Base-by-base conservation (phyloP, 23 tunicate genomes). In the Styela clava region DNA sequence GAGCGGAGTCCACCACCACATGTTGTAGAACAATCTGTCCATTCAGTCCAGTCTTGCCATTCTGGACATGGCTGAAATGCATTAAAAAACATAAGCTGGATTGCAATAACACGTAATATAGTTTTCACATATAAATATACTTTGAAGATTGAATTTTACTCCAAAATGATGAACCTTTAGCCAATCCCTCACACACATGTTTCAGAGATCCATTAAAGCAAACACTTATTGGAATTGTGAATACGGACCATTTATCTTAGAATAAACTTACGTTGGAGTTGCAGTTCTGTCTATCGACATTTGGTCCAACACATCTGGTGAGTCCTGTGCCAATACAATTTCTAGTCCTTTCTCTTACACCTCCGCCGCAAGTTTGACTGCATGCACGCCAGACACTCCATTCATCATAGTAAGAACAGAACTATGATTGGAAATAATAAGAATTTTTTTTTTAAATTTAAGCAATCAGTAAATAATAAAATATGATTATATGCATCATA, bases 361-460 rank as follows among this genome's bases (percentile, higher is more conserved):
- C 97, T 31, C 62, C 65, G n/a, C 92, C 97, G 74, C 97, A 92
- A 9, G 88, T 74, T 12, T n/a, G 64, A 65, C 69, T 35, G 79
- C 97, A 91, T 70, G 82, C 35, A 1, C 63, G 28, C 85, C 85
- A 91, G n/a, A 68, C 62, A 32, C 78, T 21, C 97, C 97, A 91
- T 27, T 61, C 80, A 25, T 83, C 82, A 85, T 87, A 91, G 63
- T 71, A 69, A 2, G 97, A 89, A 64, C 97, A 86, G 81, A 76
- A 76, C 81, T 76, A 52, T 22, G 0, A 69, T 69, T 28, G 31
- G 24, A 74, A 34, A 74, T 18, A 24, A n/a, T n/a, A n/a, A n/a
- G n/a, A n/a, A n/a, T n/a, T n/a, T n/a, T n/a, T n/a, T n/a, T n/a
- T n/a, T n/a, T n/a, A n/a, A n/a, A n/a, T n/a, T n/a, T n/a, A n/a